phyloP scores from a whole-genome alignment of 2,113 vertebrate genomes.

The Lathamus discolor region DNA sequence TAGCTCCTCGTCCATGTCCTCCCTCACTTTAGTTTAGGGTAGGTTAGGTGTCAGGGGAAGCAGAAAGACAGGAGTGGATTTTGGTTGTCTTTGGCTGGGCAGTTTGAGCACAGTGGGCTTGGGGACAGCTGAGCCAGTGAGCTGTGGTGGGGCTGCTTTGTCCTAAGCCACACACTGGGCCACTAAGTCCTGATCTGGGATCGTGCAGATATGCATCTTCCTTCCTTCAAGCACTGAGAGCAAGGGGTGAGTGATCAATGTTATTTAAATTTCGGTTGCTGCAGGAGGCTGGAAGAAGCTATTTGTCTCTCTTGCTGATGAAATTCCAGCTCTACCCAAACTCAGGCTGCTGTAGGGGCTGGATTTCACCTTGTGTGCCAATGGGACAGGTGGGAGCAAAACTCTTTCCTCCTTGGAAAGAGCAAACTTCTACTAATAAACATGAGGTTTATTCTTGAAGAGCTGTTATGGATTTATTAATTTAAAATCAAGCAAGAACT shows the following conservation, averaged over 20 bases:
- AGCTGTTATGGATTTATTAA: neutral
- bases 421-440: neutral
- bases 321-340: neutral
- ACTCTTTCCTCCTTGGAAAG: neutral
- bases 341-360: accelerated
- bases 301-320: neutral
- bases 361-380: neutral
- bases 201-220: neutral
- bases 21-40: neutral
- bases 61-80: neutral
- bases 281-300: neutral
- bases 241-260: neutral
- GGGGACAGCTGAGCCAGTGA: neutral
- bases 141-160: neutral
- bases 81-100: neutral
- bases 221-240: neutral
- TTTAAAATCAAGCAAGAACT: neutral
- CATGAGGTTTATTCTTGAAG: neutral
- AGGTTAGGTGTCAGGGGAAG: neutral
- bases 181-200: accelerated
- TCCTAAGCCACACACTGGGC: neutral
- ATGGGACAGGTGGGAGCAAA: neutral
- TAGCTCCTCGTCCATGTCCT: neutral
- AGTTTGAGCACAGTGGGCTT: neutral
- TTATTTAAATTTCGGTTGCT: neutral